Percentiles rank a stretch among this genome's conserved stretches.
These are phyloP conservation scores for Yponomeuta malinellus DNA, from an alignment of 2,888 invertebrate species.

Conservation along the genomic window DNA sequence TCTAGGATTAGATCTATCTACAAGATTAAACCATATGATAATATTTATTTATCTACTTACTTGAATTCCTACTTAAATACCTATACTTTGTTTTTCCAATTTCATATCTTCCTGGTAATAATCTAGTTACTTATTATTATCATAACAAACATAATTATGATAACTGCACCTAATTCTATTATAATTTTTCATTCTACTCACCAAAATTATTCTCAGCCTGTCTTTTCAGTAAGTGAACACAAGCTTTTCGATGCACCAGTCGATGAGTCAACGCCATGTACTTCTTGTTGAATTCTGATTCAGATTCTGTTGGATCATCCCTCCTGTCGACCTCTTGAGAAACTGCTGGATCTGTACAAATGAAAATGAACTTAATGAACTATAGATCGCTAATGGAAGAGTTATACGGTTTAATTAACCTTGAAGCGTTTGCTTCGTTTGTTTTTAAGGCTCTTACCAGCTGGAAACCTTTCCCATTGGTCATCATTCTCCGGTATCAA, in stretches of 20 bases:
- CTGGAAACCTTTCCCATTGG: constrained; percentile 64
- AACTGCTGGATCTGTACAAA: constrained; percentile 43
- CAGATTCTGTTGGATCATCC: constrained; percentile 82
- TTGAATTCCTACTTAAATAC: too few relatives aligned
- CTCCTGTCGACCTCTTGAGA: constrained; percentile 35
- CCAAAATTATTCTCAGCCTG: constrained; percentile 89
- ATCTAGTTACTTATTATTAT: too few relatives aligned
- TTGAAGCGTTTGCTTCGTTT: not conserved
- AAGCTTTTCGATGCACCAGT: constrained; percentile 92
- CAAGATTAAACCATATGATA: too few relatives aligned
- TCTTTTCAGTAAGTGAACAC: constrained; percentile 91
- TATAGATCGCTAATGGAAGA: too few relatives aligned
- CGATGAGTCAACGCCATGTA: constrained; percentile 92
- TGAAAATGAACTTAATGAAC: not conserved
- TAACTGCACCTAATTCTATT: too few relatives aligned
- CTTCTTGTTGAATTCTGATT: constrained; percentile 88
- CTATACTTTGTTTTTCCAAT: too few relatives aligned
- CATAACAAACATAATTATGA: too few relatives aligned
- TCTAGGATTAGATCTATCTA: too few relatives aligned
- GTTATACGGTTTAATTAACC: not conserved
- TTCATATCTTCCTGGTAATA: too few relatives aligned
- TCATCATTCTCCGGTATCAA: constrained; percentile 61
- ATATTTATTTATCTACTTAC: too few relatives aligned
- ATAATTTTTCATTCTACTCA: constrained; percentile 60
- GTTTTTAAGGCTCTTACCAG: constrained; percentile 35